These are phyloP conservation scores for Stictonetta naevosa DNA, from an alignment of 2,113 vertebrate genomes.

Conservation along the genomic window DNA sequence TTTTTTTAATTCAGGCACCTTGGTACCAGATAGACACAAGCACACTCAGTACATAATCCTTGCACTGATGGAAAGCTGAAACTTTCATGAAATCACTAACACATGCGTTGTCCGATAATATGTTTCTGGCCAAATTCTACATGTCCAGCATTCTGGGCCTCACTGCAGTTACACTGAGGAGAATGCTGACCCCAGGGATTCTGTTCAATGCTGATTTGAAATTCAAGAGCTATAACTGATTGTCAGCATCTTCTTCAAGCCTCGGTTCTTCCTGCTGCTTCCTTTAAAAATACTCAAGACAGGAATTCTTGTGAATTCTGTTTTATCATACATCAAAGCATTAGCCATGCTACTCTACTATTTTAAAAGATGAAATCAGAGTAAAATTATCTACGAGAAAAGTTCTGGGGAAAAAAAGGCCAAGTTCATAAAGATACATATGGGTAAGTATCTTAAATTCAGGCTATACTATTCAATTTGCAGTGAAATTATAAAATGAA, in stretches of 20 bases:
- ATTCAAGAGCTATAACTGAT: not conserved
- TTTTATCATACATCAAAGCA: not conserved
- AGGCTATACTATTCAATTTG: not conserved
- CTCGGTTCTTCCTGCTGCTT: not conserved
- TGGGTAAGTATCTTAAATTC: not conserved
- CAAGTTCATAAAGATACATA: not conserved
- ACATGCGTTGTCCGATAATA: not conserved
- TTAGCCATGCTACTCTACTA: not conserved
- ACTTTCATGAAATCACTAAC: not conserved
- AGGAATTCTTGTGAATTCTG: conserved; percentile 9
- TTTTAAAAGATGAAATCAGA: not conserved
- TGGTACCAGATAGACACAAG: not conserved
- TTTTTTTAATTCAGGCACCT: not conserved
- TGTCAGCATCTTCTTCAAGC: not conserved
- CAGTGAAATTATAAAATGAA: not conserved
- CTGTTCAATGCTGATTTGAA: not conserved
- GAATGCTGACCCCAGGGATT: not conserved
- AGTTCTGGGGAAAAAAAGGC: not conserved
- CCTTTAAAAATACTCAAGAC: not conserved
- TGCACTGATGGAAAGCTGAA: not conserved
- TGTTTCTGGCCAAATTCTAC: not conserved
- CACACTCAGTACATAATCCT: not conserved
- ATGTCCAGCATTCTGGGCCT: not conserved
- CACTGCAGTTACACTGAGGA: not conserved
- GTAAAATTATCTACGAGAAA: not conserved